These are phyloP conservation scores for Phocides pigmalion DNA, from an alignment of 1,140 invertebrate genomes.

Conservation along the genomic window DNA sequence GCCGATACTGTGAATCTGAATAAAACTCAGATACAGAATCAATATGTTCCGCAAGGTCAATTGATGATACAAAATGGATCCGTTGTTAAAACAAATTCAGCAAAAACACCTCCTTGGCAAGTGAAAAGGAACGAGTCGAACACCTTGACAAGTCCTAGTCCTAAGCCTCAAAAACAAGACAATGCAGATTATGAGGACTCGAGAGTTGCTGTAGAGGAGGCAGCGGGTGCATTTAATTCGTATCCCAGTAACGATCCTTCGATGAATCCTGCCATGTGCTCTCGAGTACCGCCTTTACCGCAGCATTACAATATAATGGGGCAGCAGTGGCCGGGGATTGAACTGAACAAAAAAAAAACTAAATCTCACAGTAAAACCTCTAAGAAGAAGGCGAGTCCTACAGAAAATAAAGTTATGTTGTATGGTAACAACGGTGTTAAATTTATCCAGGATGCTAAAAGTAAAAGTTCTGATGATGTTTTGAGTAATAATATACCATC, in stretches of 20 bases:
- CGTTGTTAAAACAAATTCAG: constrained; percentile 75
- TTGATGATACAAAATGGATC: constrained; percentile 78
- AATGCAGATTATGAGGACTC: constrained; percentile 67
- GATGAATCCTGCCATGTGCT: constrained; percentile 79
- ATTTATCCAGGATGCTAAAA: constrained; percentile 63
- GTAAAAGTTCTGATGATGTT: constrained; percentile 58
- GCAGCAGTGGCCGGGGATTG: constrained; percentile 82
- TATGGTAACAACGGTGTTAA: constrained; percentile 68
- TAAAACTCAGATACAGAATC: constrained; percentile 60
- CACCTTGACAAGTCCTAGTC: constrained; percentile 58
- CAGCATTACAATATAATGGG: constrained; percentile 87
- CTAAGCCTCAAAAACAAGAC: constrained; percentile 63
- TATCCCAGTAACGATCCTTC: constrained; percentile 60
- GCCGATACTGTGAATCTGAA: constrained; percentile 63
- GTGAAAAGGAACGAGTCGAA: constrained; percentile 78
- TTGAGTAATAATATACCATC: constrained; percentile 70
- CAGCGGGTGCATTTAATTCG: constrained; percentile 49
- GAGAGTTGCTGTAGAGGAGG: constrained; percentile 59
- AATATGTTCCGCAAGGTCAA: constrained; percentile 74
- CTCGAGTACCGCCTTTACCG: constrained; percentile 89
- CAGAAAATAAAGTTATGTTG: constrained; percentile 62
- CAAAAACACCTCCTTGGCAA: constrained; percentile 87
- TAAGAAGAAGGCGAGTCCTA: constrained; percentile 84
- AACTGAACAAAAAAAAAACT: constrained; percentile 86
- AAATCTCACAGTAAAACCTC: constrained; percentile 84